Conservation (phyloP, 2,797 vertebrate genomes). For the Todus mexicanus region DNA sequence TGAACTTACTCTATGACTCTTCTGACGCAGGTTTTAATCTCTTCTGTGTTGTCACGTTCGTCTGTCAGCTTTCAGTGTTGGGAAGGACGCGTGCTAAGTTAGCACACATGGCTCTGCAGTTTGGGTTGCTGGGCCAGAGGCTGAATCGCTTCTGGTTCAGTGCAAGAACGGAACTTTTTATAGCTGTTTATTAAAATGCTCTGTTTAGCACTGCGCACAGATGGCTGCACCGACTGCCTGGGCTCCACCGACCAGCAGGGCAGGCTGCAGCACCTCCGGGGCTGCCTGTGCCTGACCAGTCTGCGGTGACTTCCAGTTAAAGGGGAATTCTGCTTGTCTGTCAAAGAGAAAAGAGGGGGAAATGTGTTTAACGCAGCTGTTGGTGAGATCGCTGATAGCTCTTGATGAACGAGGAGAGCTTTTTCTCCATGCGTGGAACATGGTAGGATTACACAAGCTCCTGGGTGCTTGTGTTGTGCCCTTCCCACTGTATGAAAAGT, state of each 20-base stretch:
- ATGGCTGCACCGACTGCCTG: background rate
- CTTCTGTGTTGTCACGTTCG: background rate
- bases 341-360: background rate
- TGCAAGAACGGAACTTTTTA: background rate
- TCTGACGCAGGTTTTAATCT: background rate
- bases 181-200: background rate
- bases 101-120: background rate
- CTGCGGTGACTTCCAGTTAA: background rate
- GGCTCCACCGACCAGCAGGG: background rate
- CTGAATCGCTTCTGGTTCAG: background rate
- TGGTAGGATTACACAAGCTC: background rate
- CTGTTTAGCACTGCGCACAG: background rate
- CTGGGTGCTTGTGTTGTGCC: background rate
- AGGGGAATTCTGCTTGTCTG: background rate
- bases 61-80: background rate
- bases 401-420: background rate
- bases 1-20: background rate
- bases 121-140: background rate
- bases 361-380: background rate
- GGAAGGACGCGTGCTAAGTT: background rate
- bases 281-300: background rate
- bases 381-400: background rate
- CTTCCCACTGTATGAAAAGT: background rate
- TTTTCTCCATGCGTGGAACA: background rate
- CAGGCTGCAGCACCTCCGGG: background rate